Base-by-base conservation (phyloP, 2,113 vertebrate genomes). In the Stictonetta naevosa region DNA sequence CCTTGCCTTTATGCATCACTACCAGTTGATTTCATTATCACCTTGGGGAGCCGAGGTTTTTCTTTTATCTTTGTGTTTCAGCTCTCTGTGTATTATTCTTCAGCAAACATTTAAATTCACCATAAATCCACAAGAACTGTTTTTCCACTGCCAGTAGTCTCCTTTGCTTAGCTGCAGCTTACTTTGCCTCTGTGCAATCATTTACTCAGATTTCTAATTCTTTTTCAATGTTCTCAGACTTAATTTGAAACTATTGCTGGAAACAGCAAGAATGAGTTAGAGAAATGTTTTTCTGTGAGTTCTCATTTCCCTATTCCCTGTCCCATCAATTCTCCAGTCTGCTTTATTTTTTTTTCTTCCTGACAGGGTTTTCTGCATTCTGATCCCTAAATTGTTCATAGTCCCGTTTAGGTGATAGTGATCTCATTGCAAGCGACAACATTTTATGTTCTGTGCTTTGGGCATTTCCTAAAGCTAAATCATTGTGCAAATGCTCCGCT, bases 101-200 rank as follows among this genome's bases (percentile, higher is more conserved):
- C 48, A 52, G 69, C 60, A 94, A 94, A 96, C 59, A 90, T 82
- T 97, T 64, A 92, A 91, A 95, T 88, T 96, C 88, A 48, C 12
- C 36, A 56, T 81, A 92, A 94, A 83, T 83, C 64, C 74, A 72
- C 46, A 90, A 62, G 40, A 84, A 72, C 33, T 52, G 26, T 29
- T 64, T 63, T 79, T 44, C 11, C 3, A 18, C 52, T 59, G 4
- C 13, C 38, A 76, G 78, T 26, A 88, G 44, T 56, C 9, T 28
- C 59, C 42, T 94, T 90, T 80, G 44, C 60, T 93, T 63, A 75
- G 64, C 38, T 88, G 42, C 38, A 3, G 10, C 34, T 96, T 68
- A 42, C 48, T 72, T 50, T 55, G 22, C 29, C 67, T 78, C 63
- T 13, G 2, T 83, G 38, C 56, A 81, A 38, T 90, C 52, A 68